phyloP scores from a whole-genome alignment of 2,797 vertebrate genomes.

The Sebastes cheni region DNA sequence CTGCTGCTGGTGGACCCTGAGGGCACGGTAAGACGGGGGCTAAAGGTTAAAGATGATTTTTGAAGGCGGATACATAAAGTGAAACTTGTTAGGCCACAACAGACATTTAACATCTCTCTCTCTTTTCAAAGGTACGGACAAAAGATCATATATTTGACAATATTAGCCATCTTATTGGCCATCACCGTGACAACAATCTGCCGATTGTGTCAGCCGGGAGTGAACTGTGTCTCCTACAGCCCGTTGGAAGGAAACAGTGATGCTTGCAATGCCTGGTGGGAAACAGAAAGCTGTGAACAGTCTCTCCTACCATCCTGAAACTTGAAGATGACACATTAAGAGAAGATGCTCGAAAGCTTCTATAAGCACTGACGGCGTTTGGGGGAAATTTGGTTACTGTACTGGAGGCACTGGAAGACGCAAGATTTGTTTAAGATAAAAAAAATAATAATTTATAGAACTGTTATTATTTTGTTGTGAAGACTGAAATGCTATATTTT shows the following conservation, averaged over 20 bases:
- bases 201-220: slow-evolving; percentile 96
- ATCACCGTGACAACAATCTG: slow-evolving; percentile 95
- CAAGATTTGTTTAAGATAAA: slow-evolving; percentile 66
- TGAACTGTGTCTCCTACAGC: slow-evolving; percentile 96
- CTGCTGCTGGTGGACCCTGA: slow-evolving; percentile 96
- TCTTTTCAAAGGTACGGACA: slow-evolving; percentile 89
- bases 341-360: slow-evolving; percentile 66
- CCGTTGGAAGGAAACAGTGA: slow-evolving; percentile 91
- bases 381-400: slow-evolving; percentile 35
- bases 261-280: slow-evolving; percentile 55
- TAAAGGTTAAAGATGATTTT: background rate
- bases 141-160: slow-evolving; percentile 98
- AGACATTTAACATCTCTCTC: slow-evolving; percentile 16
- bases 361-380: slow-evolving; percentile 40
- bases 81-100: background rate
- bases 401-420: slow-evolving; percentile 54
- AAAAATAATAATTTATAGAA: slow-evolving; percentile 84
- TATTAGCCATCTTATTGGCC: slow-evolving; percentile 96
- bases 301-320: slow-evolving; percentile 68
- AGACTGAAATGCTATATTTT: slow-evolving; percentile 96
- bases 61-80: background rate
- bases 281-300: slow-evolving; percentile 57
- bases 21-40: slow-evolving; percentile 89
- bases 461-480: slow-evolving; percentile 88
- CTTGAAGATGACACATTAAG: slow-evolving; percentile 73